These are phyloP conservation scores for Blastomussa wellsi DNA, from an alignment of 92 coral and sea anemone species.

Conservation along the genomic window DNA sequence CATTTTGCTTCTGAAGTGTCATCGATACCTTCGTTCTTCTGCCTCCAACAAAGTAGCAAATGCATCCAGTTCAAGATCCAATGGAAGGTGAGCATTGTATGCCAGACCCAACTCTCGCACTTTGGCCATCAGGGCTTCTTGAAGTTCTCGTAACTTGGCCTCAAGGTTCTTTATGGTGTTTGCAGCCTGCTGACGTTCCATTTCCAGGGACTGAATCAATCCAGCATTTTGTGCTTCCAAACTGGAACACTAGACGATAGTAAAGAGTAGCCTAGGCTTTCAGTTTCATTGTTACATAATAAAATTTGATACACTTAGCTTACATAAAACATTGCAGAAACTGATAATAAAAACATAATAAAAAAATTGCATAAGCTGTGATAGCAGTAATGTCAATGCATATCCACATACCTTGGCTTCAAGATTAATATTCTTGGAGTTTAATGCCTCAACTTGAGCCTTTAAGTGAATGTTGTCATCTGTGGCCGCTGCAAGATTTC, in stretches of 20 bases:
- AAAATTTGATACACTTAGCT: too few species aligned
- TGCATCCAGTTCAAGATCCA: conserved; percentile 88
- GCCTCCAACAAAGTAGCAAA: conserved; percentile 91
- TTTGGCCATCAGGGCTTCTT: conserved; percentile 93
- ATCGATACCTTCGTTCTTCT: conserved; percentile 90
- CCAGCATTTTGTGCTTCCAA: conserved; percentile 90
- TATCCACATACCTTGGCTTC: conserved; percentile 75
- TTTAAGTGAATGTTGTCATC: conserved; percentile 93
- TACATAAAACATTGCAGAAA: too few species aligned
- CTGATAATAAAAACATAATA: too few species aligned
- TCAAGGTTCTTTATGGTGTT: conserved; percentile 89
- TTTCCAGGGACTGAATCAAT: conserved; percentile 87
- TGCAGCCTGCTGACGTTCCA: conserved; percentile 94
- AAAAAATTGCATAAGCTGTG: too few species aligned
- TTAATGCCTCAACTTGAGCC: conserved; percentile 83
- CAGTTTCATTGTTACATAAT: too few species aligned
- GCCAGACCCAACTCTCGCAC: conserved; percentile 96
- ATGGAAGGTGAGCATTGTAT: conserved; percentile 89
- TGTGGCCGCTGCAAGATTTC: conserved; percentile 81
- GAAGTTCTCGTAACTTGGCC: conserved; percentile 90
- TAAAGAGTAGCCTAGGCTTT: too few species aligned
- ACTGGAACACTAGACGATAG: conserved; percentile 69
- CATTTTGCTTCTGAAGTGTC: too few species aligned
- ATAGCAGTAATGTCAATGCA: background rate
- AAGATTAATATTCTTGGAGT: conserved; percentile 84